Percentiles rank a stretch among this genome's conserved stretches.
These are phyloP conservation scores for Menura novaehollandiae DNA, from an alignment of 2,113 vertebrate genomes.

Conservation along the genomic window DNA sequence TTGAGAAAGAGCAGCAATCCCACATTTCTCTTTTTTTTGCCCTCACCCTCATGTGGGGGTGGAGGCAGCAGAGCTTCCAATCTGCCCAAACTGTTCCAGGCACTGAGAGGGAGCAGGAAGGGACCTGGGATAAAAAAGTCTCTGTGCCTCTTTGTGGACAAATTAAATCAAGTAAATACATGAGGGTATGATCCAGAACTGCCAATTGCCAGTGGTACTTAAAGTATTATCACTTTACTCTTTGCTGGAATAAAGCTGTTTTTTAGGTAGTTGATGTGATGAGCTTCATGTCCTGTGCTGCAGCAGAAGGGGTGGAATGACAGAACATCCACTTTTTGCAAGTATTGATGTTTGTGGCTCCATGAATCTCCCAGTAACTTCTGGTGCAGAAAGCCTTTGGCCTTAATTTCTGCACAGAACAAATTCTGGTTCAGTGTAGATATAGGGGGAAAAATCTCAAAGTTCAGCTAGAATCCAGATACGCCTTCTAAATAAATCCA, in stretches of 20 bases:
- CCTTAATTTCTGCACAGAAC: neutral
- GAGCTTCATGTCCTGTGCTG: neutral
- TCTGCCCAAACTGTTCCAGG: neutral
- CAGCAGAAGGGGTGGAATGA: neutral
- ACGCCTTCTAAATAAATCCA: neutral
- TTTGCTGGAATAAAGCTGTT: neutral
- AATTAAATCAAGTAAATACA: neutral
- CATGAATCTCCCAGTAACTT: neutral
- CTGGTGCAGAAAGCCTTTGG: neutral
- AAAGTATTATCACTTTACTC: neutral
- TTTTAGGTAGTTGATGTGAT: neutral
- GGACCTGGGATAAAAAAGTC: neutral
- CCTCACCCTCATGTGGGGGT: accelerated
- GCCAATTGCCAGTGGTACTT: neutral
- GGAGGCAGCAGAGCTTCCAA: neutral
- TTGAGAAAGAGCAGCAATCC: neutral
- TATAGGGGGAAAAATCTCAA: neutral
- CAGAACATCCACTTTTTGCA: neutral
- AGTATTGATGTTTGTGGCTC: neutral
- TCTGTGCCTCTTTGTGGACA: too few species aligned
- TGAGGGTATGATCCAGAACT: neutral
- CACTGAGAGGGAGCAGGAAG: neutral
- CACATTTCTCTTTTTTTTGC: neutral
- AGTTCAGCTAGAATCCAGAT: neutral
- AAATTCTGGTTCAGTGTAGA: neutral